Base-by-base conservation (phyloP, 2,797 vertebrate genomes). In the Muscicapa comitata region DNA sequence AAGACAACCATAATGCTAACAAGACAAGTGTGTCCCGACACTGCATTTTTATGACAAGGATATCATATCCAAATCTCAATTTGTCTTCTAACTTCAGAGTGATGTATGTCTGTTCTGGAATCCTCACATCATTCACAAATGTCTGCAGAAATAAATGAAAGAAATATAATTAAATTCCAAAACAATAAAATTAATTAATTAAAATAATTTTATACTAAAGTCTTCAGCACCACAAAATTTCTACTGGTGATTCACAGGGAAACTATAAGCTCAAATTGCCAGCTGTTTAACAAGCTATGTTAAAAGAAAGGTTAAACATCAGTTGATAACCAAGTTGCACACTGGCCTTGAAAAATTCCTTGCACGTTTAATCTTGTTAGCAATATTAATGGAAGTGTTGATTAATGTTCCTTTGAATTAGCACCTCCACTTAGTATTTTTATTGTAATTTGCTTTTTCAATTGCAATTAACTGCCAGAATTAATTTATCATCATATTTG, bases 31-130 rank as follows among this genome's bases (percentile, higher is more conserved):
- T 57, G 31, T 29, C 20, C 40, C 3, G 0, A 23, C 15, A 53
- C 19, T 33, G 53, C 26, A 77, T 95, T 89, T 91, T 66, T 53
- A 50, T 31, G 31, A 50, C 97, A 99, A 99, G 99, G 99, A 99
- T 99, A 99, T 99, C 99, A 98, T 99, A 99, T 97, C 99, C 99
- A 98, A 99, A 99, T 98, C 99, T 98, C 93, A 99, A 95, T 96
- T 99, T 99, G 98, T 99, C 99, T 96, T 99, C 99, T 94, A 99
- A 97, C 97, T 99, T 99, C 97, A 99, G 98, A 71, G 99, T 99
- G 97, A 99, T 99, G 63, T 99, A 99, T 89, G 99, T 99, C 97
- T 99, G 99, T 95, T 99, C 99, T 95, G 99, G 99, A 97, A 99
- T 99, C 88, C 99, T 98, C 68, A 99, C 98, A 95, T 99, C 99